A percentile compares a stretch with the other conserved stretches of the same genome.
These are phyloP conservation scores for Rhodophaea formosa DNA, from an alignment of 2,888 invertebrate genomes.

Conservation along the genomic window DNA sequence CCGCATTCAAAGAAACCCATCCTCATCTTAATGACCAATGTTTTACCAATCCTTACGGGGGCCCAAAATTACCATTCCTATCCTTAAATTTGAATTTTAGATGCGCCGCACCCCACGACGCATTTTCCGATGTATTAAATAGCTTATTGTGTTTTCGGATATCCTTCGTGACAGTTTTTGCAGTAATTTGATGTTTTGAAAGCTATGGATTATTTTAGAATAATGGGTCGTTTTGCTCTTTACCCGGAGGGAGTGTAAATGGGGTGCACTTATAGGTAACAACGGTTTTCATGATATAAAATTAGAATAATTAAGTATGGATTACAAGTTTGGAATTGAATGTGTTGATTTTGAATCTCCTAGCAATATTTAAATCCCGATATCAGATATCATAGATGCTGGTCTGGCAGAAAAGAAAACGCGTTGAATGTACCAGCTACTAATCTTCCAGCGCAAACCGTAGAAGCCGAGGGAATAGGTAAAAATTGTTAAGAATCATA, in stretches of 20 bases:
- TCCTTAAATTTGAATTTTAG: conserved; percentile 46
- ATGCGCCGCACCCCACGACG: conserved; percentile 40
- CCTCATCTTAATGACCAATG: conserved; percentile 18
- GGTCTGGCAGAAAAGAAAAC: too few species aligned
- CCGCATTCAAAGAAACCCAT: conserved; percentile 6
- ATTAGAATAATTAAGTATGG: too few species aligned
- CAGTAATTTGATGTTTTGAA: background rate
- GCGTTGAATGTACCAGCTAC: too few species aligned
- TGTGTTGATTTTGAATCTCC: too few species aligned
- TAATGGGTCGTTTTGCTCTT: background rate
- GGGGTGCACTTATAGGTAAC: background rate
- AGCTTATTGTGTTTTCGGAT: background rate
- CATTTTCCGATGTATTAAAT: conserved; percentile 23
- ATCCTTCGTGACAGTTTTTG: conserved; percentile 1
- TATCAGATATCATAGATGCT: too few species aligned
- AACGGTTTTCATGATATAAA: too few species aligned
- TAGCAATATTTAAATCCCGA: too few species aligned
- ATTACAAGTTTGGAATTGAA: too few species aligned
- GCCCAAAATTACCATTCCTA: conserved; percentile 35
- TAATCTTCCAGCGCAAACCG: too few species aligned
- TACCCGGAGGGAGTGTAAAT: background rate
- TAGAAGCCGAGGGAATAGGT: too few species aligned
- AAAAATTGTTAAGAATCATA: too few species aligned
- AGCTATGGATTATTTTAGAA: background rate
- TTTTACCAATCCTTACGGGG: conserved; percentile 24